Conservation (phyloP, 2,888 invertebrate genomes). For the Geophilus truncorum region DNA sequence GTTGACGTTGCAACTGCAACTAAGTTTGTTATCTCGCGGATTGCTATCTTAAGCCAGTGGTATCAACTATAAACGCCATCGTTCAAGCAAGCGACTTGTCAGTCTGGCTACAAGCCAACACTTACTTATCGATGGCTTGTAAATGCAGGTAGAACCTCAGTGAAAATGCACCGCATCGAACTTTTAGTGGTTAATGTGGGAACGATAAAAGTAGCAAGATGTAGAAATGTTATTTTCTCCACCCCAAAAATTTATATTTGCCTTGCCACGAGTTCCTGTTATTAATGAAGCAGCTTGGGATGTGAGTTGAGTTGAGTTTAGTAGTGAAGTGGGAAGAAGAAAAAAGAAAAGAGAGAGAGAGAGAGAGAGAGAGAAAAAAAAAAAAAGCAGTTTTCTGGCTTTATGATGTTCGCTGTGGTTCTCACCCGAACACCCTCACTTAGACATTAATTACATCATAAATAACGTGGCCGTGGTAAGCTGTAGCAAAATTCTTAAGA, state of each 20-base stretch:
- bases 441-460: slow-evolving; percentile 25
- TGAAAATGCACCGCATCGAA: slow-evolving; percentile 10
- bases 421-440: slow-evolving; percentile 17
- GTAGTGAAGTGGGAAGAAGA: neutral
- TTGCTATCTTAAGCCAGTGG: slow-evolving; percentile 6
- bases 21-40: slow-evolving; percentile 4
- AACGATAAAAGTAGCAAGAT: slow-evolving; percentile 6
- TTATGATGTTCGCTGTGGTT: slow-evolving; percentile 21
- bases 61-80: slow-evolving; percentile 20
- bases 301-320: neutral
- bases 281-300: slow-evolving; percentile 7
- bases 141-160: slow-evolving; percentile 16
- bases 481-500: neutral
- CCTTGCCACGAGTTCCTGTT: neutral
- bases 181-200: slow-evolving; percentile 25
- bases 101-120: slow-evolving; percentile 10
- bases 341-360: neutral
- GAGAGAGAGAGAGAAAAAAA: neutral
- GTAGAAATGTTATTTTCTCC: slow-evolving; percentile 1
- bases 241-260: slow-evolving; percentile 17
- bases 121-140: slow-evolving; percentile 7
- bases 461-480: neutral
- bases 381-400: neutral
- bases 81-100: neutral
- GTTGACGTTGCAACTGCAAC: neutral